These are phyloP conservation scores for Eledona agricola DNA, from an alignment of 2,888 invertebrate genomes.

Conservation along the genomic window DNA sequence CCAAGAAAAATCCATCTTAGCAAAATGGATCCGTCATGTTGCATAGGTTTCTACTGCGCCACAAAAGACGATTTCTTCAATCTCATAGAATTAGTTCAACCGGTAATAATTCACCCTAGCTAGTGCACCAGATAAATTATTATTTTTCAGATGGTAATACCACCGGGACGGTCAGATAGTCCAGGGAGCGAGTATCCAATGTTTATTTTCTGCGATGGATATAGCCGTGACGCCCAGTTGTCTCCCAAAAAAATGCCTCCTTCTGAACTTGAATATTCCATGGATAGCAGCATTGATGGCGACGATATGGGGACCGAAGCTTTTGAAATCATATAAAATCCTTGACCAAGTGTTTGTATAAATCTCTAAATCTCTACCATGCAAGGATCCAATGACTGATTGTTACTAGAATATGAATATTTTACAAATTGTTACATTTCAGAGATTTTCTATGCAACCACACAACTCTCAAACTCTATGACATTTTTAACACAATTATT, in stretches of 20 bases:
- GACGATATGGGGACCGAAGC: constrained; percentile 75
- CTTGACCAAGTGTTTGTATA: constrained; percentile 10
- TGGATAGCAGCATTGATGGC: constrained; percentile 67
- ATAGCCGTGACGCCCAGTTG: constrained; percentile 65
- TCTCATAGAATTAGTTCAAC: constrained; percentile 75
- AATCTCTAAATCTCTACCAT: constrained; percentile 1
- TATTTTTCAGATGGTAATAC: constrained; percentile 24
- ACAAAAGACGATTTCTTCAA: constrained; percentile 79
- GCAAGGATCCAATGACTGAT: constrained; percentile 16
- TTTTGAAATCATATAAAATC: constrained; percentile 72
- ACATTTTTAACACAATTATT: constrained; percentile 15
- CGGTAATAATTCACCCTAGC: constrained; percentile 61
- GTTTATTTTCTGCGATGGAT: constrained; percentile 82
- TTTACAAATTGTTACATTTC: constrained; percentile 18
- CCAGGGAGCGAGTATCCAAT: constrained; percentile 78
- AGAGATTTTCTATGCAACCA: constrained; percentile 14
- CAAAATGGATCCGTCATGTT: constrained; percentile 93
- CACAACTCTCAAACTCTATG: constrained; percentile 19
- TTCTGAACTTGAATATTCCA: constrained; percentile 54
- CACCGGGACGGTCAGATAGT: constrained; percentile 50
- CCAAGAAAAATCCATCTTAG: constrained; percentile 84
- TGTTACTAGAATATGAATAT: constrained; percentile 19
- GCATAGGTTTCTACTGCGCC: constrained; percentile 87
- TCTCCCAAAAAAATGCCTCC: constrained; percentile 50
- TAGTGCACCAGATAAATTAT: constrained; percentile 5